A percentile compares a stretch with the other conserved stretches of the same genome.
phyloP scores from a whole-genome alignment of 2,113 vertebrate genomes.

The Illadopsis cleaveri region DNA sequence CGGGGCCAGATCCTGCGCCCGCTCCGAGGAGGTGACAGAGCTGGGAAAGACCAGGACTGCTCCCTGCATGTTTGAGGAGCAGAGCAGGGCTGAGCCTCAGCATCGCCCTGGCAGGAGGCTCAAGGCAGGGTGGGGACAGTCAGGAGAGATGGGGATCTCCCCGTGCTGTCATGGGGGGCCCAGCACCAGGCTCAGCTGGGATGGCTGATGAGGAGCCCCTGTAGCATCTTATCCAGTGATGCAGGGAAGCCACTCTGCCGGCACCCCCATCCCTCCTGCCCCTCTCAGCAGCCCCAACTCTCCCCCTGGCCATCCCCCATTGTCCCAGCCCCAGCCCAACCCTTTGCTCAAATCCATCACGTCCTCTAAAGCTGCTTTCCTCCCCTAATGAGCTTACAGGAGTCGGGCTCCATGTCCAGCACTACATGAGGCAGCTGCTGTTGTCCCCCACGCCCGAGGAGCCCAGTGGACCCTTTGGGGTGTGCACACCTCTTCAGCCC shows the following conservation, averaged over 20 bases:
- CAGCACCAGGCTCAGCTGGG: not conserved
- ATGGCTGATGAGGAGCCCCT: not conserved
- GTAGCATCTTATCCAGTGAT: not conserved
- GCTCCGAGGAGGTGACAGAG: accelerated
- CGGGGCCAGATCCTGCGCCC: not conserved
- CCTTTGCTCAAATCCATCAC: not conserved
- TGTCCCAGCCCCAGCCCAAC: not conserved
- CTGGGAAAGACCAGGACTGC: accelerated
- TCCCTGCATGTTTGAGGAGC: not conserved
- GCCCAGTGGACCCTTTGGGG: not conserved
- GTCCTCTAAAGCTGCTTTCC: conserved; percentile 29
- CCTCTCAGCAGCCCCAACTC: not conserved
- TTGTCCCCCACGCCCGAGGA: accelerated
- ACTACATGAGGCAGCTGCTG: not conserved
- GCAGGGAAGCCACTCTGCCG: no score
- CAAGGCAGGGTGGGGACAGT: not conserved
- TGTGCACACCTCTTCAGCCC: not conserved
- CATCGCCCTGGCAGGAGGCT: not conserved
- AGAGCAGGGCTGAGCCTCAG: not conserved
- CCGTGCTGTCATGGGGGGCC: not conserved
- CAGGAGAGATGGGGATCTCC: not conserved
- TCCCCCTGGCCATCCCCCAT: not conserved
- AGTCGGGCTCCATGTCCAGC: not conserved
- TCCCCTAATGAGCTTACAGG: conserved; percentile 44
- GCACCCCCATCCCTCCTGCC: not conserved